These are phyloP conservation scores for Parauchenoglanis ngamensis DNA, from an alignment of 2,797 vertebrate species.

Conservation along the genomic window DNA sequence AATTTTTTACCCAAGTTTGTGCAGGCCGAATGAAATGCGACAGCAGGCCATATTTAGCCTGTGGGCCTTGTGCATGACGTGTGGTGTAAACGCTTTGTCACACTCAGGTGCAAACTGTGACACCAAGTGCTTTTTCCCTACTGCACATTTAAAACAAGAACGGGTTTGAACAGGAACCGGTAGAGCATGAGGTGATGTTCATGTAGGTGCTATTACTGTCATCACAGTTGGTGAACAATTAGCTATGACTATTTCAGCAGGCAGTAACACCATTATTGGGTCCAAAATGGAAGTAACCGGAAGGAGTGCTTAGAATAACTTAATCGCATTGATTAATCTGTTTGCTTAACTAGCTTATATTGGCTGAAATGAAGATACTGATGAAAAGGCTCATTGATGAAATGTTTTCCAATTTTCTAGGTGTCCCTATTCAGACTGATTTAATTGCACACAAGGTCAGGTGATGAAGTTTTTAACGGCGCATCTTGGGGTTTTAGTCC, in stretches of 20 bases:
- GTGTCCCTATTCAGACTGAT: not conserved
- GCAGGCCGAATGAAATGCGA: not conserved
- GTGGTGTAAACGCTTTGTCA: not conserved
- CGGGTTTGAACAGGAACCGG: not conserved
- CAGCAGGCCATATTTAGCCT: not conserved
- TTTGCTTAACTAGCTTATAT: not conserved
- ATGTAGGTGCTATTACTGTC: not conserved
- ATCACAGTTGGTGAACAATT: not conserved
- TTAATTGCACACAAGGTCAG: not conserved
- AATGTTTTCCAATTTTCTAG: not conserved
- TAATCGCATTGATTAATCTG: not conserved
- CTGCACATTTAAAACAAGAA: not conserved
- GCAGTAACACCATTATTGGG: not conserved
- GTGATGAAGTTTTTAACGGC: not conserved
- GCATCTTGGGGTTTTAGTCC: not conserved
- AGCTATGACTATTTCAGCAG: not conserved
- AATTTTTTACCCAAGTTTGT: not conserved
- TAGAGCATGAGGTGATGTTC: slow-evolving; percentile 2
- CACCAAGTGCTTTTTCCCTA: not conserved
- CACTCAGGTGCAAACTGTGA: not conserved
- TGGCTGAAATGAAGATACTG: not conserved
- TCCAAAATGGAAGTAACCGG: not conserved
- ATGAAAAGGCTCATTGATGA: slow-evolving; percentile 14
- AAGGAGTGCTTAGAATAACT: not conserved
- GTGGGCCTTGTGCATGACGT: not conserved